phyloP scores from a whole-genome alignment of 2,888 invertebrate genomes.

The Morinoia aosen region DNA sequence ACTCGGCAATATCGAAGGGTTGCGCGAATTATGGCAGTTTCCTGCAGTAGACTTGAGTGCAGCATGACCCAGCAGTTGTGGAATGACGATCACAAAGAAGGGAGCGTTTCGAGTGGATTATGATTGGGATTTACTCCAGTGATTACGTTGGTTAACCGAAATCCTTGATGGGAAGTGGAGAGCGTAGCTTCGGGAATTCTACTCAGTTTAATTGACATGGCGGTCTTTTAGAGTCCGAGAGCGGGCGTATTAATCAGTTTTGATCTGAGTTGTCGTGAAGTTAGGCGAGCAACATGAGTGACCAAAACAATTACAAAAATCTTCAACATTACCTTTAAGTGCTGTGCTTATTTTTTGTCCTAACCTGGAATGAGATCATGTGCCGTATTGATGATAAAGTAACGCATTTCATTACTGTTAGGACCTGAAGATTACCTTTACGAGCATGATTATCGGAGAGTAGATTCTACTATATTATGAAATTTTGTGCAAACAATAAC shows the following conservation, averaged over 20 bases:
- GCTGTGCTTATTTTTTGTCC: too few species aligned
- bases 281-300: not conserved
- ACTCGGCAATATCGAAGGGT: conserved; percentile 29
- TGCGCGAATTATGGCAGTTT: conserved; percentile 8
- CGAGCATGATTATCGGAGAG: too few species aligned
- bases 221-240: not conserved
- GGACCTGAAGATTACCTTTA: too few species aligned
- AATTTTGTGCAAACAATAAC: too few species aligned
- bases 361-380: too few species aligned
- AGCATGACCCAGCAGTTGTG: conserved; percentile 1
- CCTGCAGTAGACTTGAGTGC: not conserved
- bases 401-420: too few species aligned
- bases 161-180: not conserved
- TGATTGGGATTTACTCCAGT: conserved; percentile 1
- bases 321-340: too few species aligned
- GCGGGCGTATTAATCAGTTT: not conserved
- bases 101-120: conserved; percentile 7
- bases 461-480: too few species aligned
- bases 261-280: not conserved
- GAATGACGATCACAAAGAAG: not conserved
- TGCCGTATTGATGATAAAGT: too few species aligned
- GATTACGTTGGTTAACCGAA: not conserved
- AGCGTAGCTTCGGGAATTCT: not conserved
- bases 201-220: too few species aligned
- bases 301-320: too few species aligned